These are phyloP conservation scores for Drosophila nr. fundita DNA, from an alignment of 2,888 invertebrate genomes.

Conservation along the genomic window DNA sequence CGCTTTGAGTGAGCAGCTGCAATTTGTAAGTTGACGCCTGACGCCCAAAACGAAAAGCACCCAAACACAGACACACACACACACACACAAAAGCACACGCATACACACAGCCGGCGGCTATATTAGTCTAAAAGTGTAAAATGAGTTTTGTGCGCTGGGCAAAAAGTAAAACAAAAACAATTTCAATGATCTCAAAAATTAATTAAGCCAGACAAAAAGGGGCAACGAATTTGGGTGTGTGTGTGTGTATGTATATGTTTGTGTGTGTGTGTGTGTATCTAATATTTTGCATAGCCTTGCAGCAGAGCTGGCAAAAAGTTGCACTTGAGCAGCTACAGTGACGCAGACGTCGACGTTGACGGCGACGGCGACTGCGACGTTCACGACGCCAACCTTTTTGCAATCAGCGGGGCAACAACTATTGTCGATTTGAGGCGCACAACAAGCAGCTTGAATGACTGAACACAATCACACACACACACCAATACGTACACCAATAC, in stretches of 20 bases:
- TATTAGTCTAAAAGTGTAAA: constrained; percentile 36
- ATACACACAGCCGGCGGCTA: constrained; percentile 36
- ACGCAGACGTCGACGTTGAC: constrained; percentile 11
- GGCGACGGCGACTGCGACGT: constrained; percentile 4
- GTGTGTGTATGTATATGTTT: constrained; percentile 10
- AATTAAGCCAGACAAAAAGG: constrained; percentile 78
- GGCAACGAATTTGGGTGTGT: constrained; percentile 20
- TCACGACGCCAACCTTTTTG: constrained; percentile 40
- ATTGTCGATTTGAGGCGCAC: constrained; percentile 68
- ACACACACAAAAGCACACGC: constrained; percentile 10
- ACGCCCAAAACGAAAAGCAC: background rate
- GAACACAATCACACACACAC: constrained; percentile 34
- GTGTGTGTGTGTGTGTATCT: constrained; percentile 35
- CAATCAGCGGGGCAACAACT: constrained; percentile 60
- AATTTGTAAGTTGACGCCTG: constrained; percentile 74
- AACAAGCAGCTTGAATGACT: constrained; percentile 51
- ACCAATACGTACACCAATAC: background rate
- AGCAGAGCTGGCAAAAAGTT: constrained; percentile 36
- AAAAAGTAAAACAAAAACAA: constrained; percentile 60
- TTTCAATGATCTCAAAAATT: constrained; percentile 84
- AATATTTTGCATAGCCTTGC: constrained; percentile 56
- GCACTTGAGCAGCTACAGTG: constrained; percentile 62
- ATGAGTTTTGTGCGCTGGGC: constrained; percentile 41
- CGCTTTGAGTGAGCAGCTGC: constrained; percentile 54
- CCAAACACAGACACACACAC: constrained; percentile 13